phyloP scores from a whole-genome alignment of 1,140 invertebrate genomes.

The Hypothenemus hampei region DNA sequence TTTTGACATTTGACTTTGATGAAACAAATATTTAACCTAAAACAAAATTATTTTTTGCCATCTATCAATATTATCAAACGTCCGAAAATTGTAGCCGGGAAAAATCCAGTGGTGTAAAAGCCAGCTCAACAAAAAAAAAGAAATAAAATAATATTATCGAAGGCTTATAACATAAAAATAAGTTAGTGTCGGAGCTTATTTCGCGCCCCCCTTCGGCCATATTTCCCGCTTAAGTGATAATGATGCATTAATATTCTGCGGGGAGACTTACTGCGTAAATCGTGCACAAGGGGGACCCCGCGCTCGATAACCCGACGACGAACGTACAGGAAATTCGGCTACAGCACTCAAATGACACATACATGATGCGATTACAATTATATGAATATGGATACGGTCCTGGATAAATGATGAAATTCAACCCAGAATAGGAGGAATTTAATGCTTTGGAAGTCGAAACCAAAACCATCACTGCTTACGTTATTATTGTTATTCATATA shows the following conservation, averaged over 20 bases:
- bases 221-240: conserved; percentile 32
- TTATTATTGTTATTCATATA: too few species aligned
- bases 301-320: conserved; percentile 36
- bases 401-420: not conserved
- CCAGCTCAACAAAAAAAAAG: too few species aligned
- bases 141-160: too few species aligned
- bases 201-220: conserved; percentile 17
- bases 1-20: too few species aligned
- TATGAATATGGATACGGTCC: not conserved
- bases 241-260: conserved; percentile 33
- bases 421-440: not conserved
- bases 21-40: too few species aligned
- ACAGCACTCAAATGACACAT: conserved; percentile 43
- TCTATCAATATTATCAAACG: too few species aligned
- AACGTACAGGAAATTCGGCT: conserved; percentile 42
- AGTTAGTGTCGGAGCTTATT: conserved; percentile 1
- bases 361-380: conserved; percentile 42
- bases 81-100: too few species aligned
- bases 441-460: not conserved
- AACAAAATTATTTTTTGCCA: too few species aligned
- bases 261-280: conserved; percentile 29
- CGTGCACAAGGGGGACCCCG: conserved; percentile 27
- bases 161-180: too few species aligned
- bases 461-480: not conserved
- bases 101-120: too few species aligned